Conservation (phyloP, 2,888 invertebrate genomes). For the Pomacea canaliculata region DNA sequence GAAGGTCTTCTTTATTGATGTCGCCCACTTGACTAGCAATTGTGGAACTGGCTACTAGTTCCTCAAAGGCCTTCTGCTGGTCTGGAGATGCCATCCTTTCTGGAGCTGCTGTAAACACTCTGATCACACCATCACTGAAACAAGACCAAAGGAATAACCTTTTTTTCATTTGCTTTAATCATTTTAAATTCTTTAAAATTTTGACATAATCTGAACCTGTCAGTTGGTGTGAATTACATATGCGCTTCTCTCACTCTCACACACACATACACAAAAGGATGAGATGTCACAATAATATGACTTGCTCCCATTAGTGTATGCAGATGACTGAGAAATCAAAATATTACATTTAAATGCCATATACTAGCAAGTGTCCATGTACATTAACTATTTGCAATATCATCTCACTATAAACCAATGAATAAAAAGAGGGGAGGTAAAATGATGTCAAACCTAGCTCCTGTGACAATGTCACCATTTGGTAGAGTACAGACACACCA, state of each 20-base stretch:
- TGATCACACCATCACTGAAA: constrained; percentile 86
- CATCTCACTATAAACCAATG: too few relatives aligned
- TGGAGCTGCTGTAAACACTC: constrained; percentile 85
- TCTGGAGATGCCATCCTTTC: constrained; percentile 75
- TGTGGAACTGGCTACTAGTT: constrained; percentile 77
- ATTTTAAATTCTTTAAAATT: background rate
- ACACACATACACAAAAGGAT: too few relatives aligned
- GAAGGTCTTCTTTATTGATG: constrained; percentile 87
- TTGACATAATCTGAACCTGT: background rate
- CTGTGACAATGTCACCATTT: constrained; percentile 92
- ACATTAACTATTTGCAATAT: too few relatives aligned
- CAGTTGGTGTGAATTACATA: too few relatives aligned
- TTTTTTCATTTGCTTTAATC: background rate
- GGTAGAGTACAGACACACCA: constrained; percentile 86
- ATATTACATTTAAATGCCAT: too few relatives aligned
- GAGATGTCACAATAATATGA: too few relatives aligned
- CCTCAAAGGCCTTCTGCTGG: constrained; percentile 78
- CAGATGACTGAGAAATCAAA: too few relatives aligned
- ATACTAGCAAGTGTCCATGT: too few relatives aligned
- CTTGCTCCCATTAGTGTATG: too few relatives aligned
- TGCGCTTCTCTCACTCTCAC: too few relatives aligned
- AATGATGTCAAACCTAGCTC: constrained; percentile 73
- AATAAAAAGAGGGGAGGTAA: too few relatives aligned
- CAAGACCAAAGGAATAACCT: background rate
- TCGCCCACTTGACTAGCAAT: constrained; percentile 78